phyloP scores from a whole-genome alignment of 2,888 invertebrate genomes.

The Conops quadrifasciatus region DNA sequence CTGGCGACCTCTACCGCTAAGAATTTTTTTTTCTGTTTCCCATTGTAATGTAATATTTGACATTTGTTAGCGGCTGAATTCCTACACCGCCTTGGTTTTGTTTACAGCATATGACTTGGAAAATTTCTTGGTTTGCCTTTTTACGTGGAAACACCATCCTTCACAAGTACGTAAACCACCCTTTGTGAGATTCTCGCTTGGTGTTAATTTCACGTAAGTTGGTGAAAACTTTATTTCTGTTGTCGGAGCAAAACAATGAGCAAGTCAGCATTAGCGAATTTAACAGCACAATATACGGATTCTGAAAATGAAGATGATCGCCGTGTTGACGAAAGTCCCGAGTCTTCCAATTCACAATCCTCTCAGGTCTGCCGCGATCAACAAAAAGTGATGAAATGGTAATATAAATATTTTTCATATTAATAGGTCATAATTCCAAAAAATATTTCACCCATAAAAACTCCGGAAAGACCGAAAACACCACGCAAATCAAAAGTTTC shows the following conservation, averaged over 20 bases:
- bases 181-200: no score
- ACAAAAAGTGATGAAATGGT: neutral
- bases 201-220: no score
- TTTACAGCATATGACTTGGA: no score
- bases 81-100: no score
- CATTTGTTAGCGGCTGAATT: no score
- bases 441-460: conserved; percentile 47
- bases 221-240: neutral
- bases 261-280: conserved; percentile 76
- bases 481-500: neutral
- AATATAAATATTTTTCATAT: neutral
- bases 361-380: conserved; percentile 50
- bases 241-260: conserved; percentile 41
- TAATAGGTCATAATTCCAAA: conserved; percentile 57
- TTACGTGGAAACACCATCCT: no score
- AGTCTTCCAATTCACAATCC: conserved; percentile 62
- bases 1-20: no score
- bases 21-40: no score
- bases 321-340: conserved; percentile 63
- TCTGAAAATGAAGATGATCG: conserved; percentile 88
- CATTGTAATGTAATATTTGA: no score
- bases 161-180: no score
- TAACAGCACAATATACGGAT: conserved; percentile 90
- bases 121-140: no score
- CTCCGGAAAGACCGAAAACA: conserved; percentile 43